Conservation (phyloP, 2,113 vertebrate genomes). For the Xenopus laevis region DNA sequence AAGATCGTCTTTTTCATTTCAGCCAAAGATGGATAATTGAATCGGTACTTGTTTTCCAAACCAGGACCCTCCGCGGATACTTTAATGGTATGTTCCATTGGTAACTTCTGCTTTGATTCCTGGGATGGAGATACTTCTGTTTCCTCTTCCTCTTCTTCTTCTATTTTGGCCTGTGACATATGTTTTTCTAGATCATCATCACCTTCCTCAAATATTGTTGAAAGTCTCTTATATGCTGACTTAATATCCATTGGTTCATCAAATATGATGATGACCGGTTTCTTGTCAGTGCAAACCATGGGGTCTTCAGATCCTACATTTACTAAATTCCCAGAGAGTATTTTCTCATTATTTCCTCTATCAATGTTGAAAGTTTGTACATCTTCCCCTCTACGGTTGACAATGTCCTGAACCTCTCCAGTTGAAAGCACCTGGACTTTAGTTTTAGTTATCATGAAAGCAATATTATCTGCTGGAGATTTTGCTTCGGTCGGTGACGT, state of each 20-base stretch:
- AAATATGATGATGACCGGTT: conserved; percentile 95
- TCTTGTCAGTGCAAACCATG: conserved; percentile 76
- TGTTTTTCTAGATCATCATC: conserved; percentile 93
- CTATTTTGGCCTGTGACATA: conserved; percentile 84
- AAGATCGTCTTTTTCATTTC: conserved; percentile 22
- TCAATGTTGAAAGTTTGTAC: conserved; percentile 89
- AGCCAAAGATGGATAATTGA: conserved; percentile 7
- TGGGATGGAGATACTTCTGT: conserved; percentile 42
- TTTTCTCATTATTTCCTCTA: conserved; percentile 47
- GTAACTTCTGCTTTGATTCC: background rate
- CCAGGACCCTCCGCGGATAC: background rate
- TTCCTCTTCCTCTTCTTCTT: conserved; percentile 76
- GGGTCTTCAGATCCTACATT: conserved; percentile 55
- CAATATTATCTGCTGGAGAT: conserved; percentile 82
- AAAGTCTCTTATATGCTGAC: conserved; percentile 92
- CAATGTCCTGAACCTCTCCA: conserved; percentile 87
- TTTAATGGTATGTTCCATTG: background rate
- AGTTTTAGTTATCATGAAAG: conserved; percentile 93
- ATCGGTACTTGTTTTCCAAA: background rate
- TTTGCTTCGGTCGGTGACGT: conserved; percentile 79
- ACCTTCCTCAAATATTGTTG: conserved; percentile 91
- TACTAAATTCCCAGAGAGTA: conserved; percentile 52
- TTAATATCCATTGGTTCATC: conserved; percentile 97
- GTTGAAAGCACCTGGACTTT: conserved; percentile 87
- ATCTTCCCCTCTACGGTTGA: conserved; percentile 77